Conservation (phyloP, 2,797 vertebrate species). For the Clarias platycephalus region DNA sequence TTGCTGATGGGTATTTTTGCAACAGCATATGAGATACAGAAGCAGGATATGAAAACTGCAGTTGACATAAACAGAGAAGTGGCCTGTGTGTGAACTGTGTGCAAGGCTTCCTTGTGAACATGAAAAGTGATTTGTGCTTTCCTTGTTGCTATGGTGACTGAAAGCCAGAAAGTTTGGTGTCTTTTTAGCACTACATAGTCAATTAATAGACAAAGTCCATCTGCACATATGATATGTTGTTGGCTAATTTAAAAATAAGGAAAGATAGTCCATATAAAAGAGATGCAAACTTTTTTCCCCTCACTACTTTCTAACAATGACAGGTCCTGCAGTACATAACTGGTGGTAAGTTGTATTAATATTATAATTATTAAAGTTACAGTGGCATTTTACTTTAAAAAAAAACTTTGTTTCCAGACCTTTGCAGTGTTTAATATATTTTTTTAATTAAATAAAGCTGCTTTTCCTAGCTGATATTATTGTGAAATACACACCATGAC, state of each 20-base stretch:
- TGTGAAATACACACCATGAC: background rate
- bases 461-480: background rate
- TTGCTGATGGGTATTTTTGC: background rate
- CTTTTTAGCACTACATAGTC: background rate
- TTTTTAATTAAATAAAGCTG: background rate
- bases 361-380: background rate
- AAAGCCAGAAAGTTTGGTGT: background rate
- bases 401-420: background rate
- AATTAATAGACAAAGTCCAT: background rate
- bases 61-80: background rate
- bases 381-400: background rate
- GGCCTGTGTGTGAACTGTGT: background rate
- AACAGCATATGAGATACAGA: background rate
- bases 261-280: background rate
- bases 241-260: background rate
- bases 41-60: slow-evolving; percentile 16
- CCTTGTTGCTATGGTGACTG: slow-evolving; percentile 33
- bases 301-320: background rate
- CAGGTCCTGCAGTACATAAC: background rate
- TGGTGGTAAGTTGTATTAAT: background rate
- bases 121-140: slow-evolving; percentile 15
- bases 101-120: background rate
- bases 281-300: background rate
- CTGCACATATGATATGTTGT: background rate
- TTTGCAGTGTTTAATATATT: background rate